Evolutionary conservation across 2,888 invertebrate genomes (phyloP), one percentile per base, ranked within the genome.

Genomic region (Palloptera scutellata): DNA sequence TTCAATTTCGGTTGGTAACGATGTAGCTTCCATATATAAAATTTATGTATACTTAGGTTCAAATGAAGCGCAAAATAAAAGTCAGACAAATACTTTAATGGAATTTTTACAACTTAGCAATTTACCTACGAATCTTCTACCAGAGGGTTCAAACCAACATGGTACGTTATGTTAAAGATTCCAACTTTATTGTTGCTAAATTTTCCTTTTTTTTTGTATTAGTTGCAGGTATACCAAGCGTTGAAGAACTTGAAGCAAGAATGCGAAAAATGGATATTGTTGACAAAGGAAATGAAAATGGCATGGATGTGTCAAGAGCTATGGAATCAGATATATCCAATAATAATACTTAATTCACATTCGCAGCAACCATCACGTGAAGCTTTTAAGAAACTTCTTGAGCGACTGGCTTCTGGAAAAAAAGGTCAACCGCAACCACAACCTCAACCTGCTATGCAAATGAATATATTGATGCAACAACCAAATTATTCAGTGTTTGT

Each of bases 171-270:
- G 2, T 30, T 30, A 30, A 6, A 4, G 30, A n/a, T n/a, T n/a
- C n/a, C 6, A 30, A 30, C 6, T 30, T 30, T 30, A 30, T 4
- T 30, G 30, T 2, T 17, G 17, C 1, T 53, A 43, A 5, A 41
- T n/a, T 54, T 64, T 13, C 17, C 6, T 9, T 9, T 51, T 42
- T 12, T 17, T 10, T 58, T 17, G 1, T n/a, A n/a, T 53, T 58
- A 59, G 73, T 86, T 73, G 90, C 90, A 66, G 91, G 92, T 83
- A 89, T 93, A 74, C 89, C 92, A 73, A 92, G 91, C 81, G 87
- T 94, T 67, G 92, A 92, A 80, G 94, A 95, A 84, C 83, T 94
- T 73, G 94, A 94, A 84, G 91, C 93, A 20, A 88, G 91, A 48
- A 90, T 94, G 86, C 86, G 93, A 69, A 87, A 88, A 73, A 74